Conservation (phyloP, 2,888 invertebrate genomes). For the Tribolium freemani region DNA sequence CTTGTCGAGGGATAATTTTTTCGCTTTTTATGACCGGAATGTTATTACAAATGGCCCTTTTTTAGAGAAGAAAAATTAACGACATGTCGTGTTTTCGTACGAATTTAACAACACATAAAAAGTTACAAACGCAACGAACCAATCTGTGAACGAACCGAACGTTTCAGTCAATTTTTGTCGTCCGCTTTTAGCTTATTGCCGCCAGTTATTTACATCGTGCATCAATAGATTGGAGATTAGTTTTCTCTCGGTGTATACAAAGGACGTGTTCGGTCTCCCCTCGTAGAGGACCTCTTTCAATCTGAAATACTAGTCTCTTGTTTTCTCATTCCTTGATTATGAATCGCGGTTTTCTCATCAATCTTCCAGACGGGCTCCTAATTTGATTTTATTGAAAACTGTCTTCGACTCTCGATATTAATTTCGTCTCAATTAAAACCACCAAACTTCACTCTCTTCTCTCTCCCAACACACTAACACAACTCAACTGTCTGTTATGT, state of each 20-base stretch:
- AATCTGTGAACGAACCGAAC: conserved; percentile 46
- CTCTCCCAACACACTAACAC: neutral
- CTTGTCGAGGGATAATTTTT: neutral
- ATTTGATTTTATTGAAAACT: conserved; percentile 23
- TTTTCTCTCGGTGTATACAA: conserved; percentile 23
- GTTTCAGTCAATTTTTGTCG: conserved; percentile 47
- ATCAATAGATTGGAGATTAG: conserved; percentile 30
- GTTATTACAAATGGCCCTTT: neutral
- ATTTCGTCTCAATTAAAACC: neutral
- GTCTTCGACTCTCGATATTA: conserved; percentile 1
- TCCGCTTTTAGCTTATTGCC: conserved; percentile 48
- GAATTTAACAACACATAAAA: neutral
- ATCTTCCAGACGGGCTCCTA: conserved; percentile 14
- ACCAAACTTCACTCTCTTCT: neutral
- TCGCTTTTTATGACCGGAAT: neutral
- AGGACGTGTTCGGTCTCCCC: conserved; percentile 14
- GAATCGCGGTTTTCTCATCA: conserved; percentile 31
- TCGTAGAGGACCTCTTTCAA: neutral
- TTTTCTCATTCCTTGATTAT: conserved; percentile 16
- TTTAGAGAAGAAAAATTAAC: neutral
- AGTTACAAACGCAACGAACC: conserved; percentile 41
- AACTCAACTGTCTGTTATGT: neutral
- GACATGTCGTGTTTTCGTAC: neutral
- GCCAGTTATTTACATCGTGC: conserved; percentile 35
- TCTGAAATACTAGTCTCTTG: neutral